These are phyloP conservation scores for Neoaliturus tenellus DNA, from an alignment of 2,888 invertebrate genomes.

Conservation along the genomic window DNA sequence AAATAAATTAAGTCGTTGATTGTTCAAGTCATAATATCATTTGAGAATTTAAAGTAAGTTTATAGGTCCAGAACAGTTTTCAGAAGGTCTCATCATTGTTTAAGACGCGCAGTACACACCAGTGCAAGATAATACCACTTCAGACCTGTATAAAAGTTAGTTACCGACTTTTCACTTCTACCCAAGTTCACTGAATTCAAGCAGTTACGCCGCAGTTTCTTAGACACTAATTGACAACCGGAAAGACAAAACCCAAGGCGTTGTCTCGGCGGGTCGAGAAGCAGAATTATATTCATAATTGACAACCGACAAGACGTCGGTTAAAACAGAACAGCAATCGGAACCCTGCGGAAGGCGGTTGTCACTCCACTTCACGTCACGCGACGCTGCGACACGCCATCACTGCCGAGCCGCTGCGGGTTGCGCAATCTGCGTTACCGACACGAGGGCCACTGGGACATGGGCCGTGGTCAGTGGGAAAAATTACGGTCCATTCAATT, in stretches of 20 bases:
- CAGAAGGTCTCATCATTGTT: too few relatives aligned
- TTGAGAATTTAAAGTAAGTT: too few relatives aligned
- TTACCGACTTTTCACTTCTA: too few relatives aligned
- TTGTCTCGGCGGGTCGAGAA: neutral
- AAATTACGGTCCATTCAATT: neutral
- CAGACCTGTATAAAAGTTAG: too few relatives aligned
- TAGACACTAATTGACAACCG: neutral
- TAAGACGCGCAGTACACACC: too few relatives aligned
- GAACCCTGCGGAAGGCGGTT: neutral
- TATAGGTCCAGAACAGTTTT: too few relatives aligned
- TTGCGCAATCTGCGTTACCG: neutral
- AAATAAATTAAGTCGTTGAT: too few relatives aligned
- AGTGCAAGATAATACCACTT: too few relatives aligned
- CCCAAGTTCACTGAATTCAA: too few relatives aligned
- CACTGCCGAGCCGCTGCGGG: neutral
- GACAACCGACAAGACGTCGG: neutral
- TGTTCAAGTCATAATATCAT: too few relatives aligned
- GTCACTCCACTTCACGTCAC: neutral
- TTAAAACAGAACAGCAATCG: slow-evolving; percentile 8
- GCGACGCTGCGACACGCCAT: slow-evolving; percentile 3
- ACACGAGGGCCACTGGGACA: neutral
- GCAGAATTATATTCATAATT: neutral
- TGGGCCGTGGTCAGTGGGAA: slow-evolving; percentile 8
- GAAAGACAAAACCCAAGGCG: neutral
- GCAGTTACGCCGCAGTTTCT: too few relatives aligned